These are phyloP conservation scores for Molossus alvarezi DNA, from an alignment of 2,797 vertebrate genomes.

Conservation along the genomic window DNA sequence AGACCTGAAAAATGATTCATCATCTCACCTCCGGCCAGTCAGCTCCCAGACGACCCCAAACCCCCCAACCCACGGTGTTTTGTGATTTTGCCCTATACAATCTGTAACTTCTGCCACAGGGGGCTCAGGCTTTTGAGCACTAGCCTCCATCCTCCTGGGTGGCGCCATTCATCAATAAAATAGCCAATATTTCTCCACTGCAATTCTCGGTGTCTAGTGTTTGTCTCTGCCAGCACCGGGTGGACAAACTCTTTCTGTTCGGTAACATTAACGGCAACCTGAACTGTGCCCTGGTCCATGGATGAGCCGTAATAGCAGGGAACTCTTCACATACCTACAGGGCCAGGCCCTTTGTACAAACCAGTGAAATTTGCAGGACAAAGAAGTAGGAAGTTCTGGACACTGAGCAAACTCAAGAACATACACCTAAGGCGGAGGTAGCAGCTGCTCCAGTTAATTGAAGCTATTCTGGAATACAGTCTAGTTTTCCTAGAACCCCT, in stretches of 20 bases:
- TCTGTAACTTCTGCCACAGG: neutral
- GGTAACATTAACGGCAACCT: neutral
- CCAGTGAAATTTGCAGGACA: neutral
- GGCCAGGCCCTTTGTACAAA: neutral
- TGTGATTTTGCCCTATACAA: too few relatives aligned
- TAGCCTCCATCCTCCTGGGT: neutral
- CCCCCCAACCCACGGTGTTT: neutral
- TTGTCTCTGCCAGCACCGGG: neutral
- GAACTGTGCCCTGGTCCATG: neutral
- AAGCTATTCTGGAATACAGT: neutral
- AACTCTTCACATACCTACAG: neutral
- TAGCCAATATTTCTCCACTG: neutral
- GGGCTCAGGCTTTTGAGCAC: neutral
- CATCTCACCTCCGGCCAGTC: neutral
- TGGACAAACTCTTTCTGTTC: neutral
- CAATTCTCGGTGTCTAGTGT: too few relatives aligned
- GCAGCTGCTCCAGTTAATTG: neutral
- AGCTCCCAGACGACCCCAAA: neutral
- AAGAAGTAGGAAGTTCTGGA: neutral
- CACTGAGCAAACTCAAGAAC: neutral
- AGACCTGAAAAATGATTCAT: neutral
- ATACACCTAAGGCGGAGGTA: neutral
- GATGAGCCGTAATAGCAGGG: neutral
- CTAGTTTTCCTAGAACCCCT: neutral
- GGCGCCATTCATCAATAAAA: neutral